phyloP scores from a whole-genome alignment of 2,113 vertebrate genomes.

The Motacilla tschutschensis region DNA sequence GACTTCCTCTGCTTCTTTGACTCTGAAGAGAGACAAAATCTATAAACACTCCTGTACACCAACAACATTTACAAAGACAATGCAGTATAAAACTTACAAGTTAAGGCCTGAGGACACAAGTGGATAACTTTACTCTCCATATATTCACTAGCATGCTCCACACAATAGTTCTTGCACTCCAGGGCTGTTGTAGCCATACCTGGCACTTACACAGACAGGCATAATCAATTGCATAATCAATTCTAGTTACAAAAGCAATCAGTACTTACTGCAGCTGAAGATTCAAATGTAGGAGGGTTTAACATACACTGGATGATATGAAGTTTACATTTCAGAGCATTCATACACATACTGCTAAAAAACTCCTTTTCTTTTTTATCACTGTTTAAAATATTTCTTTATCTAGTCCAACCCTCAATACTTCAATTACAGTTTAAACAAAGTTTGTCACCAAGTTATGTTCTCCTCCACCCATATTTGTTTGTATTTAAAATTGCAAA shows the following conservation, averaged over 20 bases:
- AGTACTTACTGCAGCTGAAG: neutral
- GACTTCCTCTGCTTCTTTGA: conserved; percentile 90
- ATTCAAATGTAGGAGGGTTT: neutral
- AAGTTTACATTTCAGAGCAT: neutral
- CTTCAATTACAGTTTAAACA: neutral
- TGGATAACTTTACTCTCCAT: neutral
- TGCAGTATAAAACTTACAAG: neutral
- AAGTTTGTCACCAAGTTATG: neutral
- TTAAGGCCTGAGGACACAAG: neutral
- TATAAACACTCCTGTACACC: neutral
- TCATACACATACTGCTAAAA: neutral
- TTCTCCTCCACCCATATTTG: neutral
- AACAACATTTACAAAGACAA: neutral
- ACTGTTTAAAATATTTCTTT: neutral
- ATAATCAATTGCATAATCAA: neutral
- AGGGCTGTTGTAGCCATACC: neutral
- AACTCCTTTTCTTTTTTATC: neutral
- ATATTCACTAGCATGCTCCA: neutral
- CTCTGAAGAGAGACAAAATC: conserved; percentile 67
- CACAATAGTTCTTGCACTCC: neutral
- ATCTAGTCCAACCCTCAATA: neutral
- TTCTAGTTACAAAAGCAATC: neutral
- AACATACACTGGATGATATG: neutral
- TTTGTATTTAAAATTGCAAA: neutral
- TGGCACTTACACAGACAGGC: neutral